These are phyloP conservation scores for Galendromus occidentalis DNA, from an alignment of 1,140 invertebrate species.

Conservation along the genomic window DNA sequence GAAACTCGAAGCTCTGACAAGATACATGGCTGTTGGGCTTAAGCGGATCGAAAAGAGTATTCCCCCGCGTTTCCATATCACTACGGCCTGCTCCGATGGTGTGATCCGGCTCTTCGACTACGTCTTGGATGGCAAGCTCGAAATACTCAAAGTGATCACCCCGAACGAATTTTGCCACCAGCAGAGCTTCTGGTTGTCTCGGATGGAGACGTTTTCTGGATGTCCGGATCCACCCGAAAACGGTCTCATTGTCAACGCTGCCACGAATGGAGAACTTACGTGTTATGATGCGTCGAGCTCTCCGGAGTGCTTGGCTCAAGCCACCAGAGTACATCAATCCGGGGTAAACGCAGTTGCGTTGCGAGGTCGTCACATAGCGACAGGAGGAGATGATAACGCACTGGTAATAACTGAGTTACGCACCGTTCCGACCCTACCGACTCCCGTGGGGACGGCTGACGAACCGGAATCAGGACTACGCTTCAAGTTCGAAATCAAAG, in stretches of 20 bases:
- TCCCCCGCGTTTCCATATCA: not conserved
- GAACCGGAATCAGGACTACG: too few species aligned
- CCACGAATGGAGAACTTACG: too few species aligned
- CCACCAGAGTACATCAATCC: not conserved
- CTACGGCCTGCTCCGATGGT: not conserved
- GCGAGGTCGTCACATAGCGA: not conserved
- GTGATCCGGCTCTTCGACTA: not conserved
- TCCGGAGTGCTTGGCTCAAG: too few species aligned
- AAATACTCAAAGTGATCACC: not conserved
- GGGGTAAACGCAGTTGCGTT: not conserved
- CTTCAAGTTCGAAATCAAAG: too few species aligned
- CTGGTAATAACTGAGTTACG: not conserved
- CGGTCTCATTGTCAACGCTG: too few species aligned
- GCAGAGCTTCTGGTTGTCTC: not conserved
- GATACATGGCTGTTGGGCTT: not conserved
- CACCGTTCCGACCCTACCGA: too few species aligned
- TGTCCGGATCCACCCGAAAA: too few species aligned
- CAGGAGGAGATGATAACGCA: constrained; percentile 7
- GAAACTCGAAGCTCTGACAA: not conserved
- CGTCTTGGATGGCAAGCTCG: not conserved
- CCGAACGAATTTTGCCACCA: not conserved
- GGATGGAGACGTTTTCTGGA: too few species aligned
- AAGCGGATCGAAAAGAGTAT: not conserved
- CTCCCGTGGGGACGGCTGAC: too few species aligned
- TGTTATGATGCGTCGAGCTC: too few species aligned